phyloP scores from a whole-genome alignment of 2,888 invertebrate species.

The Ommatoiulus sabulosus region DNA sequence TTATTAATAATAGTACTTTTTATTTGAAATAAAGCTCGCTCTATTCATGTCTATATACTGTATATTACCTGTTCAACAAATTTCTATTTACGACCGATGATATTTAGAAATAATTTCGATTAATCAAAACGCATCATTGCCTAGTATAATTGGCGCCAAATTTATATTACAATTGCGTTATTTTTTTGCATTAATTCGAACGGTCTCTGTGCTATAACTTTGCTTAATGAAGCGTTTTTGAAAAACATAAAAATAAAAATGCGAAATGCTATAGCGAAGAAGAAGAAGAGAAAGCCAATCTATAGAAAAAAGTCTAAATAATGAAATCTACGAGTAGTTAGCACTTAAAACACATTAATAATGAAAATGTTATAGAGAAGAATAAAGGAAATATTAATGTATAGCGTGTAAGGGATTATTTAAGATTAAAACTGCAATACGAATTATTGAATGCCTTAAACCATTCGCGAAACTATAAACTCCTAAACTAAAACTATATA shows the following conservation, averaged over 20 bases:
- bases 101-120: conserved; percentile 32
- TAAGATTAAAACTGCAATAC: conserved; percentile 29
- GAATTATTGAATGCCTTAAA: conserved; percentile 14
- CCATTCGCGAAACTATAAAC: not conserved
- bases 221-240: conserved; percentile 10
- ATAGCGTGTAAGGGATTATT: not conserved
- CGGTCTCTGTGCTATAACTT: conserved; percentile 32
- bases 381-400: not conserved
- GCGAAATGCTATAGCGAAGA: conserved; percentile 31
- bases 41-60: conserved; percentile 5
- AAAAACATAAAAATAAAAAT: not conserved
- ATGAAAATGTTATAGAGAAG: not conserved
- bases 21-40: conserved; percentile 10
- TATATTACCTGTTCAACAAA: conserved; percentile 41
- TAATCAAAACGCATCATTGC: conserved; percentile 32
- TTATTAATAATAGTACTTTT: conserved; percentile 9
- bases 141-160: conserved; percentile 35
- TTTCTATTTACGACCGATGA: conserved; percentile 39
- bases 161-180: conserved; percentile 14
- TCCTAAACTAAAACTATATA: not conserved
- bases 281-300: conserved; percentile 44
- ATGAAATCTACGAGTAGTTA: conserved; percentile 19
- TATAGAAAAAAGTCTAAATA: conserved; percentile 29
- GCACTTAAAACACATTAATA: conserved; percentile 47
- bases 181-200: conserved; percentile 20